Conservation (phyloP, 2,797 vertebrate species). For the Chelon auratus region DNA sequence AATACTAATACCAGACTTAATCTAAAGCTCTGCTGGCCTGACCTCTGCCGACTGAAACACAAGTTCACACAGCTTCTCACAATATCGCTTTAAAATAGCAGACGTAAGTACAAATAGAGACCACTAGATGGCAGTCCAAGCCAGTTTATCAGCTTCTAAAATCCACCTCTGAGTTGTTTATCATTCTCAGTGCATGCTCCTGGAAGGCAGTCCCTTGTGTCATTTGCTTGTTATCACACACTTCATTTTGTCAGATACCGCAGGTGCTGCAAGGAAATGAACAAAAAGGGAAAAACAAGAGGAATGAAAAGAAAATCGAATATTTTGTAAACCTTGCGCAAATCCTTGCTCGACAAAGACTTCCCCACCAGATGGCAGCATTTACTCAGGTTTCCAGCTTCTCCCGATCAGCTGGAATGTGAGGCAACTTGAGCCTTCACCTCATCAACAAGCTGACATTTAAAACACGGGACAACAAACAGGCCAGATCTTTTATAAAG, state of each 20-base stretch:
- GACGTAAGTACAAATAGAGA: background rate
- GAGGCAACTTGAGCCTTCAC: too few relatives aligned
- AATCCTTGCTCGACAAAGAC: too few relatives aligned
- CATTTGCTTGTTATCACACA: background rate
- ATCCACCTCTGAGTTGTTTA: background rate
- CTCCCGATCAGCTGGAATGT: background rate
- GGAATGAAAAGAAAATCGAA: too few relatives aligned
- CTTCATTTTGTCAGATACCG: background rate
- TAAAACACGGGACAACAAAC: too few relatives aligned
- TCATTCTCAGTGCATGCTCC: background rate
- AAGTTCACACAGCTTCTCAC: background rate
- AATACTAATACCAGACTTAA: too few relatives aligned
- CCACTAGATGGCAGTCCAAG: constrained; percentile 12
- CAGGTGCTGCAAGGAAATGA: too few relatives aligned
- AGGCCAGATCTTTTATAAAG: background rate
- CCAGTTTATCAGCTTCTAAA: background rate
- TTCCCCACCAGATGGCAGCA: constrained; percentile 22
- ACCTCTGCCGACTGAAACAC: background rate
- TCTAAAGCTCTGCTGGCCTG: background rate
- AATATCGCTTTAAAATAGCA: background rate
- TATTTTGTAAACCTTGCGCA: too few relatives aligned
- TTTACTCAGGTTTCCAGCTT: background rate
- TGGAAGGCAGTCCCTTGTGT: too few relatives aligned
- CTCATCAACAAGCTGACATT: too few relatives aligned
- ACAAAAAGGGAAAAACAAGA: background rate